Evolutionary conservation across 2,888 invertebrate species (phyloP), one percentile per base, ranked within the genome.

Genomic region (Ditula angustiorana): DNA sequence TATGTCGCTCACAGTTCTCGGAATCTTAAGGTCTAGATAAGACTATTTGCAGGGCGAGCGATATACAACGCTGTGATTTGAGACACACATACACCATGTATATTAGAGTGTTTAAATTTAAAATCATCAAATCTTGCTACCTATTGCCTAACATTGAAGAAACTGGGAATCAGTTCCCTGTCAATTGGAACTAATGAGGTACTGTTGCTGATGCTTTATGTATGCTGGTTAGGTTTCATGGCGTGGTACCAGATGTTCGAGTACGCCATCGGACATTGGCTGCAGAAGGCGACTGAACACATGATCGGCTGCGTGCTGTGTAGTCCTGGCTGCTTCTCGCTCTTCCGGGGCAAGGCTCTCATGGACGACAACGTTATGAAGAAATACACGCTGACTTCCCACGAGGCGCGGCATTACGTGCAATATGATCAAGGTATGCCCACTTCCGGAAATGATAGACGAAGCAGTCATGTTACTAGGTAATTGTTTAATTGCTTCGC

Each of bases 341-440:
- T 98, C 33, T 98, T 98, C 84, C 93, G 98, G 69, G 98, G 96
- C 4, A 96, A 96, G 70, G 97, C 97, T 2, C 93, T 98, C 23
- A 98, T 98, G 97, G 97, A 97, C 74, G 96, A 97, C 81, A 97
- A 97, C 78, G 97, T 98, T 0, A 96, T 98, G 96, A 95, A 95
- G 75, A 97, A 95, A 78, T 98, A 98, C 80, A 98, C 98, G 0
- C 95, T 96, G 0, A 95, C 95, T 69, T 94, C 96, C 0, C 93
- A 94, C 64, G 96, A 97, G 78, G 96, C 98, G 0, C 93, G 95
- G 69, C 97, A 98, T 87, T 97, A 95, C 77, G 97, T 98, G 19
- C 98, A 98, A 82, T 98, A 97, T 80, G 98, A 98, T 94, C 98
- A 98, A 92, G 98, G 95, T 95, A 79, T 55, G 57, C 11, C 23